Evolutionary conservation across 2,797 vertebrate genomes (phyloP), one percentile per base, ranked within the genome.

Genomic region (Knipowitschia caucasica): DNA sequence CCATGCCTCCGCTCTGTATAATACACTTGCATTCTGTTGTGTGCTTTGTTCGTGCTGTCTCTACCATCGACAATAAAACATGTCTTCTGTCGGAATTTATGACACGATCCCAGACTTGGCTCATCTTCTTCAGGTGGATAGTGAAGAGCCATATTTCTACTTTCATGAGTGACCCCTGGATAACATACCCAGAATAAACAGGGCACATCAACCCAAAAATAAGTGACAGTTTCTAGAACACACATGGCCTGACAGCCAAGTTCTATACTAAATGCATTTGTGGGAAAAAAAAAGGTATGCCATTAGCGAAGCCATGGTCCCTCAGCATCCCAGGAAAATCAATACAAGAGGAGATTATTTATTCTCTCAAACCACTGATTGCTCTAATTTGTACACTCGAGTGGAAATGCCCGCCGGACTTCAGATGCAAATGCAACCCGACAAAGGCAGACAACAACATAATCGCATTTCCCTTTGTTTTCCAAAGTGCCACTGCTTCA

Each of bases 321-420:
- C 27, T n/a, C 40, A 56, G 50, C 15, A 29, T 63, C 50, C 64
- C 60, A 15, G 56, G 73, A 69, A 45, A 76, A 73, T 75, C 71
- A 58, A 73, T 67, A 42, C 30, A 44, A 63, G 43, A 56, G 56
- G 55, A 73, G 57, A 51, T 58, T 65, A 60, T 75, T 76, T 59
- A 66, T 75, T 64, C 61, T 76, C 71, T 69, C 58, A 52, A 59
- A 66, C 57, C 65, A 73, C 69, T 70, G 53, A 74, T 81, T 60
- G 73, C 62, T 77, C 56, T 62, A 45, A 34, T 51, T 74, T 49
- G 62, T 33, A 55, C 15, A 52, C 61, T 64, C 59, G 62, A 57
- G 75, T 59, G 59, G 52, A 74, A 75, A 69, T 52, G 10, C 10
- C 65, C 62, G 47, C 50, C 55, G 53, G 54, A 64, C 61, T 62